A percentile compares a stretch with the other conserved stretches of the same genome.
Conservation (phyloP, 64 coral and sea anemone genomes). For the Montipora efflorescens region DNA sequence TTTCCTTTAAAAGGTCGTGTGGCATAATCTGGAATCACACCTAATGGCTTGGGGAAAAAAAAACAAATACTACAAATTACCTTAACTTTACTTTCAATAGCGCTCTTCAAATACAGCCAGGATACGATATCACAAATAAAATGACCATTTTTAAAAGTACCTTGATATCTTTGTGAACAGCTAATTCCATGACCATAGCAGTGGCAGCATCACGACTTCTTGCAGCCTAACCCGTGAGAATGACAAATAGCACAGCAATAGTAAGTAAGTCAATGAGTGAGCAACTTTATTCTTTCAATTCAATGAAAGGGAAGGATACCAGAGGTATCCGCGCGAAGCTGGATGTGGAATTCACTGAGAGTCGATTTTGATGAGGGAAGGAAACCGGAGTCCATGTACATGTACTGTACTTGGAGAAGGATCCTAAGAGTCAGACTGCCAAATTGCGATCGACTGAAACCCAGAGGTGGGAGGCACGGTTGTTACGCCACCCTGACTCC, state of each 20-base stretch:
- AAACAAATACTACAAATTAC: not conserved
- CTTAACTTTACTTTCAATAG: not conserved
- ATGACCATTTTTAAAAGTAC: slow-evolving; percentile 14
- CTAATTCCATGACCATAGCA: slow-evolving; percentile 80
- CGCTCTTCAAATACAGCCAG: not conserved
- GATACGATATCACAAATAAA: not conserved
- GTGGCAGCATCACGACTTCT: slow-evolving; percentile 87
- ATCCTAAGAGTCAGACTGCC: too few species aligned
- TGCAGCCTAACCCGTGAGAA: slow-evolving; percentile 59
- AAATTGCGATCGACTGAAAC: too few species aligned
- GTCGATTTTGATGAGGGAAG: too few species aligned
- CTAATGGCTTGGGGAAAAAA: slow-evolving; percentile 65
- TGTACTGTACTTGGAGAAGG: too few species aligned
- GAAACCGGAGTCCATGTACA: too few species aligned
- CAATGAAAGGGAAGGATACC: too few species aligned
- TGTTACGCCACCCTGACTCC: too few species aligned
- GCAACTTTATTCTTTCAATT: too few species aligned
- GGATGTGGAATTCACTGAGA: too few species aligned
- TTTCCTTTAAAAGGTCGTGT: slow-evolving; percentile 92
- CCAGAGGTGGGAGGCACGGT: too few species aligned
- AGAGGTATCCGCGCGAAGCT: too few species aligned
- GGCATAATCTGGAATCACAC: slow-evolving; percentile 83
- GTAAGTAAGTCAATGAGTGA: too few species aligned
- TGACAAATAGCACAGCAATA: not conserved
- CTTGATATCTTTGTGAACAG: slow-evolving; percentile 80